Evolutionary conservation across 1,140 invertebrate species (phyloP).

Genomic region (Bursaphelenchus mucronatus): DNA sequence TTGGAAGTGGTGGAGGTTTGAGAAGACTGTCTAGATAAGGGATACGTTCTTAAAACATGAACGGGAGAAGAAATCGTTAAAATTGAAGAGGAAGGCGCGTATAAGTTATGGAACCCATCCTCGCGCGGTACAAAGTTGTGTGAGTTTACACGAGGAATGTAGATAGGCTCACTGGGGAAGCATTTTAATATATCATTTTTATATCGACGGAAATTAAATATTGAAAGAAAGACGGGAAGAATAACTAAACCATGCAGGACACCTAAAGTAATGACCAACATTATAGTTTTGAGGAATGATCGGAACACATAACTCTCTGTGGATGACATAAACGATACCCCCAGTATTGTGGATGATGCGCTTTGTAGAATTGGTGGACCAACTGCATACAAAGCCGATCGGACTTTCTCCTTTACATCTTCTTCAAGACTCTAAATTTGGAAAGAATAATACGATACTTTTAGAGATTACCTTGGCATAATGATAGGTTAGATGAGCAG

Average conservation of each 20-base stretch:
- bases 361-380: constrained; percentile 87
- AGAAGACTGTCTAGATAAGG: too few species aligned
- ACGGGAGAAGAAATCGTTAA: too few species aligned
- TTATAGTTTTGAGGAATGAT: constrained; percentile 98
- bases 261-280: constrained; percentile 81
- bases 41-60: too few species aligned
- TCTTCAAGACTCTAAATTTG: constrained; percentile 64
- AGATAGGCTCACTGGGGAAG: too few species aligned
- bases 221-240: constrained; percentile 73
- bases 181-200: not conserved
- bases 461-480: constrained; percentile 70
- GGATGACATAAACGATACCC: constrained; percentile 77
- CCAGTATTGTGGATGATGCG: constrained; percentile 83
- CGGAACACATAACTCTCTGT: constrained; percentile 91
- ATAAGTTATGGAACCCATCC: too few species aligned
- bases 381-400: constrained; percentile 78
- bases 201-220: constrained; percentile 5
- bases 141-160: too few species aligned
- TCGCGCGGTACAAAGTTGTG: too few species aligned
- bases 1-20: too few species aligned
- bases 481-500: constrained; percentile 91
- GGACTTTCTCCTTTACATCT: constrained; percentile 62
- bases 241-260: constrained; percentile 62
- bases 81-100: too few species aligned
- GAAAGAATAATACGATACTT: constrained; percentile 64